phyloP scores from a whole-genome alignment of 2,113 vertebrate species.

The Tetrax tetrax region DNA sequence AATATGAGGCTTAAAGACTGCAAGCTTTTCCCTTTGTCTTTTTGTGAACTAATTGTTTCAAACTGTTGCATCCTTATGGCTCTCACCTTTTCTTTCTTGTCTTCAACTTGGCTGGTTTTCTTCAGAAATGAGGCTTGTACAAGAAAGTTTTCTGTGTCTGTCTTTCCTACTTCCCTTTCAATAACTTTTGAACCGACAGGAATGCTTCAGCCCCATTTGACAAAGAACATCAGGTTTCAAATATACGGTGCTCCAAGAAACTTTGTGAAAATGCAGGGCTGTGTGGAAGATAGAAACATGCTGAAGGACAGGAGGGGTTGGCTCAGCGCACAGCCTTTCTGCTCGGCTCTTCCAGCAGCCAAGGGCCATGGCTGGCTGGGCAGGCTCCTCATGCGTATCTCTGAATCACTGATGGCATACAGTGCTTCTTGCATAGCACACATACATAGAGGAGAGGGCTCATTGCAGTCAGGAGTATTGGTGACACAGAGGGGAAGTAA shows the following conservation, averaged over 20 bases:
- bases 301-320: background rate
- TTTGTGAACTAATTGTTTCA: background rate
- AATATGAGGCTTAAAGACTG: background rate
- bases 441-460: rapidly evolving
- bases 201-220: background rate
- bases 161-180: background rate
- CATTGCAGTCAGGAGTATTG: rapidly evolving
- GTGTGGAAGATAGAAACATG: background rate
- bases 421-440: background rate
- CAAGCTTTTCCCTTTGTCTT: background rate
- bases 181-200: background rate
- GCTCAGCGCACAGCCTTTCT: background rate
- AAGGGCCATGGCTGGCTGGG: background rate
- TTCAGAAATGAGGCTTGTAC: background rate
- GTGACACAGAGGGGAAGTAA: background rate
- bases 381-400: background rate
- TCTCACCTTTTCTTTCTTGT: background rate
- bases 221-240: background rate
- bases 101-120: background rate
- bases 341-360: background rate
- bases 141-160: background rate
- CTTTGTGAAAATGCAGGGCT: background rate
- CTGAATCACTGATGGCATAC: rapidly evolving
- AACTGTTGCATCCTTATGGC: rapidly evolving
- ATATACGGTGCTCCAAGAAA: background rate